Conservation (phyloP, 2,888 invertebrate species). For the Pseudoips prasinana region DNA sequence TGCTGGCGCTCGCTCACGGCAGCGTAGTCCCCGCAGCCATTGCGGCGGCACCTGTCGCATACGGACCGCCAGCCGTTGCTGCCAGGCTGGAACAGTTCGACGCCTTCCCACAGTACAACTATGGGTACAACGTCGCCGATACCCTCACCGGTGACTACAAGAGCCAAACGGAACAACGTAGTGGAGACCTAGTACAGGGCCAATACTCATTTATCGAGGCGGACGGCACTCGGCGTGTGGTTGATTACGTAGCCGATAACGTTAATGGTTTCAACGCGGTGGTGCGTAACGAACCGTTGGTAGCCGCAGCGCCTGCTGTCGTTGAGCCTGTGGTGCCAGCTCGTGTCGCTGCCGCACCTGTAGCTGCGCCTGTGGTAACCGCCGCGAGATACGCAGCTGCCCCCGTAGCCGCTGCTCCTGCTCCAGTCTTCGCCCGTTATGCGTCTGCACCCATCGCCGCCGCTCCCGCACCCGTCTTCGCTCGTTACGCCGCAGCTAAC, state of each 20-base stretch:
- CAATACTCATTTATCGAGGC: conserved; percentile 62
- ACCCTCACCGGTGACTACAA: conserved; percentile 67
- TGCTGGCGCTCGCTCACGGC: conserved; percentile 57
- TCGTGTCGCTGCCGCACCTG: conserved; percentile 19
- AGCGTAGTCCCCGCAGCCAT: conserved; percentile 62
- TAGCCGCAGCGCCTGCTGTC: conserved; percentile 33
- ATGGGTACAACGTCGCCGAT: conserved; percentile 65
- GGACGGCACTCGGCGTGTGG: conserved; percentile 64
- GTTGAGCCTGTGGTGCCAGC: conserved; percentile 34
- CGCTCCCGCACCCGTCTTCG: conserved; percentile 22
- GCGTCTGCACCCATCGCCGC: conserved; percentile 15
- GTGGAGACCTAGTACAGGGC: conserved; percentile 76
- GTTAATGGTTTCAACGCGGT: conserved; percentile 68
- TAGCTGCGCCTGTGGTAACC: conserved; percentile 10
- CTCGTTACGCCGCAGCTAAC: conserved; percentile 28
- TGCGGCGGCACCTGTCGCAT: conserved; percentile 52
- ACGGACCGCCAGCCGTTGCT: conserved; percentile 35
- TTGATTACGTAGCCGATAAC: conserved; percentile 63
- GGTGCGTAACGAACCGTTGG: conserved; percentile 55
- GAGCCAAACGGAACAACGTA: conserved; percentile 69
- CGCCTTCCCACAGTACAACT: conserved; percentile 80
- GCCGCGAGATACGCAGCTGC: conserved; percentile 11
- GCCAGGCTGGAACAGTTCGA: conserved; percentile 70
- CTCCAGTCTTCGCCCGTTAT: conserved; percentile 5
- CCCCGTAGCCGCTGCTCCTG: conserved; percentile 13